A percentile compares a stretch with the other conserved stretches of the same genome.
These are phyloP conservation scores for Hoplostethus mediterraneus DNA, from an alignment of 2,797 vertebrate genomes.

Conservation along the genomic window DNA sequence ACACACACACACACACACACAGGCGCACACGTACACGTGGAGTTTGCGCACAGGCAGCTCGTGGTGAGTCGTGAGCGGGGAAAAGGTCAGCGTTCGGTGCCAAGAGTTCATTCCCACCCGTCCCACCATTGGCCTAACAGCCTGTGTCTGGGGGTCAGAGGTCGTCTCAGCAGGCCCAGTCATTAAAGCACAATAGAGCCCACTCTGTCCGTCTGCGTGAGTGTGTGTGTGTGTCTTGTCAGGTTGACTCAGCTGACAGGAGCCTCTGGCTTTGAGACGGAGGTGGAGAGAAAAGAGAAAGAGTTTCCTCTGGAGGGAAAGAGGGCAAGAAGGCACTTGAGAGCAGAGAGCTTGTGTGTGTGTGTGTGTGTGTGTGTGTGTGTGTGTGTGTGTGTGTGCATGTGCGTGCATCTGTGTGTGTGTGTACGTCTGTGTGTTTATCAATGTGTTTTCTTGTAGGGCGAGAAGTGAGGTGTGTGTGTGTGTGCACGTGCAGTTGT, in stretches of 20 bases:
- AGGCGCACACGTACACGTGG: slow-evolving; percentile 27
- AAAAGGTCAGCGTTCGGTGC: slow-evolving; percentile 48
- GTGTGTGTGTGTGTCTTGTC: slow-evolving; percentile 55
- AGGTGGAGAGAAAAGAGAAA: slow-evolving; percentile 40
- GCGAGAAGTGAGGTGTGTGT: slow-evolving; percentile 19
- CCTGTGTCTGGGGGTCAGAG: slow-evolving; percentile 62
- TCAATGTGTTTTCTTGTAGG: slow-evolving; percentile 15
- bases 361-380: slow-evolving; percentile 3
- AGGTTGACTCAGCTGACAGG: slow-evolving; percentile 50
- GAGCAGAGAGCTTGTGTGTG: slow-evolving; percentile 8
- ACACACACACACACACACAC: not conserved
- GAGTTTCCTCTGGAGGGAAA: slow-evolving; percentile 30
- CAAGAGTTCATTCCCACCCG: slow-evolving; percentile 69
- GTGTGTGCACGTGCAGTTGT: slow-evolving; percentile 10
- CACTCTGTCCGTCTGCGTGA: slow-evolving; percentile 37
- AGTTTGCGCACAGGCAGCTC: slow-evolving; percentile 31
- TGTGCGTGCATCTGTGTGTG: not conserved
- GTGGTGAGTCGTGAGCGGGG: slow-evolving; percentile 56
- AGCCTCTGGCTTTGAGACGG: slow-evolving; percentile 25
- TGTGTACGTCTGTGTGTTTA: not conserved
- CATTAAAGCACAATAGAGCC: slow-evolving; percentile 64
- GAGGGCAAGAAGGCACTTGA: slow-evolving; percentile 34
- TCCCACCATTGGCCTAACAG: slow-evolving; percentile 53
- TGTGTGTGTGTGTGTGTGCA: slow-evolving; percentile 7
- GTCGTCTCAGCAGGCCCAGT: slow-evolving; percentile 60